A percentile compares a stretch with the other conserved stretches of the same genome.
phyloP scores from a whole-genome alignment of 2,888 invertebrate species.

The Micoletzkya japonica region DNA sequence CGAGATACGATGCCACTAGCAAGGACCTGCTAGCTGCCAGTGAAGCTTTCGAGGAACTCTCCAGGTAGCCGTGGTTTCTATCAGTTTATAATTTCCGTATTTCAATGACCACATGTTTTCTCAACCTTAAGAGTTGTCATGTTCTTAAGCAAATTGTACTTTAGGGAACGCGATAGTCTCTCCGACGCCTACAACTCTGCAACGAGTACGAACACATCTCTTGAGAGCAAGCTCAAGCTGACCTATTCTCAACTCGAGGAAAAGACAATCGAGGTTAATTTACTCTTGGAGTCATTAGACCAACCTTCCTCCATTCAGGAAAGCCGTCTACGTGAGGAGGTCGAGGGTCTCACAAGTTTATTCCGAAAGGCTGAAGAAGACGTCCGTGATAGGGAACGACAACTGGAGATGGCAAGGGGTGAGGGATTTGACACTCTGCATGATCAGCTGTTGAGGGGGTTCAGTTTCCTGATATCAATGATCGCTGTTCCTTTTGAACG shows the following conservation, averaged over 20 bases:
- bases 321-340: too few relatives aligned
- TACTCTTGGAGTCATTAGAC: too few relatives aligned
- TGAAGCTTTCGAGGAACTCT: slow-evolving; percentile 3
- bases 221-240: slow-evolving; percentile 3
- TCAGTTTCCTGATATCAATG: neutral
- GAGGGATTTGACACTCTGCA: neutral
- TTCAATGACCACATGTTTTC: too few relatives aligned
- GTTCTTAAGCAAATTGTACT: neutral
- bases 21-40: slow-evolving; percentile 12
- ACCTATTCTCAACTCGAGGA: neutral
- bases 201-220: neutral
- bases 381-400: slow-evolving; percentile 2
- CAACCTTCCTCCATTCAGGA: too few relatives aligned
- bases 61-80: too few relatives aligned
- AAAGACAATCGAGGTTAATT: slow-evolving; percentile 4
- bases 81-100: too few relatives aligned
- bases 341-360: too few relatives aligned
- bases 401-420: slow-evolving; percentile 17
- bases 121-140: neutral
- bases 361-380: slow-evolving; percentile 15
- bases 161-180: slow-evolving; percentile 19
- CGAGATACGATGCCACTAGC: slow-evolving; percentile 7
- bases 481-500: neutral
- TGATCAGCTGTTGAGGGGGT: neutral
- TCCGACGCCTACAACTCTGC: neutral